Evolutionary conservation across 2,888 invertebrate species (phyloP).

Genomic region (Trachelus iudaicus): DNA sequence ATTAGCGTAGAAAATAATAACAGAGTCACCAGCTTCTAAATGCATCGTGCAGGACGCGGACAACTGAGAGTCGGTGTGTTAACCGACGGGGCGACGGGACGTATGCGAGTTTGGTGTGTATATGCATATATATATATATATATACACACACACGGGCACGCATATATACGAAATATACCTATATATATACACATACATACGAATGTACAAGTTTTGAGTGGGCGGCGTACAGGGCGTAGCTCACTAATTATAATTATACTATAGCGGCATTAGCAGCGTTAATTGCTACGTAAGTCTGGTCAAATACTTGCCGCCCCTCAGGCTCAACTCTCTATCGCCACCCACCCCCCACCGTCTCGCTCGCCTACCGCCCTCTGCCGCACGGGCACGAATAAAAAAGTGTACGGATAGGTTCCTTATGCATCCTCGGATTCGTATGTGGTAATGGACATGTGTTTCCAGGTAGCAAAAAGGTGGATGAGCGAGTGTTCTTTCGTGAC

Average conservation of each 20-base stretch:
- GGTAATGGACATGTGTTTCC: no score
- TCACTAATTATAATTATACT: conserved; percentile 65
- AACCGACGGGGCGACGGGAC: no score
- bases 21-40: conserved; percentile 15
- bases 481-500: no score
- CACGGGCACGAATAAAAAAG: no score
- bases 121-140: not conserved
- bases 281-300: conserved; percentile 62
- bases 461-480: no score
- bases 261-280: conserved; percentile 62
- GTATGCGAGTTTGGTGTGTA: no score
- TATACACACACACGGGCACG: not conserved
- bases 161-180: not conserved
- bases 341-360: not conserved
- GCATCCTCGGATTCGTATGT: no score
- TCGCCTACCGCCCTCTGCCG: no score
- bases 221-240: conserved; percentile 62
- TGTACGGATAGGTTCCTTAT: no score
- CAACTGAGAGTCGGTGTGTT: no score
- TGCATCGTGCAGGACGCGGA: not conserved
- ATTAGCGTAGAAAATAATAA: conserved; percentile 22
- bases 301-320: conserved; percentile 54
- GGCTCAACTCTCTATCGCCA: conserved; percentile 17
- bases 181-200: not conserved
- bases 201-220: conserved; percentile 37